Evolutionary conservation across 2,113 vertebrate genomes (phyloP).

Genomic region (Procavia capensis): DNA sequence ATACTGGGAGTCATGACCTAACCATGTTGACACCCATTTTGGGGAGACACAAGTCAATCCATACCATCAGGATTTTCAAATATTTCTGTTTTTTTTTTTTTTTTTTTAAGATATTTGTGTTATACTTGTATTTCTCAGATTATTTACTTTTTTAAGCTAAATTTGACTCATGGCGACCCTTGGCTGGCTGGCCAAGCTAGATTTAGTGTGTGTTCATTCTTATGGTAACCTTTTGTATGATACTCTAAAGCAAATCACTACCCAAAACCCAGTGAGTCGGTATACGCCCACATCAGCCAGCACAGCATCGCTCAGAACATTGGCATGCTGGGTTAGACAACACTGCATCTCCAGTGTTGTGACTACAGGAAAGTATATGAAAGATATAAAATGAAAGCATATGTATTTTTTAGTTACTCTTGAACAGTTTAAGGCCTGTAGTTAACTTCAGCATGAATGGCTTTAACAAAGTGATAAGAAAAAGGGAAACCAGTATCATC

Average conservation of each 20-base stretch:
- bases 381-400: neutral
- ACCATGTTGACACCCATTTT: no score
- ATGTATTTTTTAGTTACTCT: neutral
- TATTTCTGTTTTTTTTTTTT: neutral
- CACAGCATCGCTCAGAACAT: neutral
- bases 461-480: neutral
- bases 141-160: slow-evolving; percentile 2
- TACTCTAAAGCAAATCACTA: neutral
- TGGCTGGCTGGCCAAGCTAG: no score
- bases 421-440: neutral
- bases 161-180: no score
- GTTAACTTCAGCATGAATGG: neutral
- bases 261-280: neutral
- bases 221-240: neutral
- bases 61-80: neutral
- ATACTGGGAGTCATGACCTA: no score
- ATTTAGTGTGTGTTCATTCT: neutral
- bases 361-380: slow-evolving; percentile 17
- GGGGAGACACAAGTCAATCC: no score
- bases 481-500: neutral
- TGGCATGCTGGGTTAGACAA: neutral
- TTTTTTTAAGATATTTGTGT: neutral
- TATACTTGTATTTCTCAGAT: neutral
- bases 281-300: neutral
- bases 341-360: neutral